Conservation (phyloP, 2,113 vertebrate genomes). For the Meles meles region DNA sequence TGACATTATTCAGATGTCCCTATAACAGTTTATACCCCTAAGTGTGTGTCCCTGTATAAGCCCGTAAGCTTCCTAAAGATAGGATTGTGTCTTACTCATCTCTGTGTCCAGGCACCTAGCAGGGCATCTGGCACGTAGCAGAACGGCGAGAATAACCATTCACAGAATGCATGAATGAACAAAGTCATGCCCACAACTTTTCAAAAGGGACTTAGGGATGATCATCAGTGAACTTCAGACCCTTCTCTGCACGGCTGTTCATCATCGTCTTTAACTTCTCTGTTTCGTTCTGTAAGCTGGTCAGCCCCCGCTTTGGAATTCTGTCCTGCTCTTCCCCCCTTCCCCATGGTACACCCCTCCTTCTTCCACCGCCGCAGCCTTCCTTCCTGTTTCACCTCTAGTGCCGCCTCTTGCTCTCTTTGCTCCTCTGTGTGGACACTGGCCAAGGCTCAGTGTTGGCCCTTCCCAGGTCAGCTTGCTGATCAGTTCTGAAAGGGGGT, state of each 20-base stretch:
- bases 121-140: background rate
- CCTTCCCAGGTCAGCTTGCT: background rate
- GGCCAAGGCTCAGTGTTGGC: background rate
- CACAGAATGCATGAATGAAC: background rate
- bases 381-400: background rate
- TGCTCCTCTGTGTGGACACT: background rate
- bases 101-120: background rate
- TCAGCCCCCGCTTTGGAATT: background rate
- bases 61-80: background rate
- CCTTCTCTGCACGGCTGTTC: background rate
- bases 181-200: background rate
- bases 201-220: background rate
- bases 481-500: background rate
- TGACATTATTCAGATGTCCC: background rate
- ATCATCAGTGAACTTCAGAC: background rate
- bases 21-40: background rate
- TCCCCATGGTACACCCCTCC: background rate
- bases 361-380: background rate
- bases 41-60: background rate
- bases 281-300: background rate
- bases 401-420: background rate
- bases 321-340: background rate
- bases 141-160: background rate
- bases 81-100: background rate
- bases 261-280: background rate